Percentiles rank a stretch among this genome's conserved stretches.
phyloP scores from a whole-genome alignment of 2,797 vertebrate species.

The Pygocentrus nattereri region DNA sequence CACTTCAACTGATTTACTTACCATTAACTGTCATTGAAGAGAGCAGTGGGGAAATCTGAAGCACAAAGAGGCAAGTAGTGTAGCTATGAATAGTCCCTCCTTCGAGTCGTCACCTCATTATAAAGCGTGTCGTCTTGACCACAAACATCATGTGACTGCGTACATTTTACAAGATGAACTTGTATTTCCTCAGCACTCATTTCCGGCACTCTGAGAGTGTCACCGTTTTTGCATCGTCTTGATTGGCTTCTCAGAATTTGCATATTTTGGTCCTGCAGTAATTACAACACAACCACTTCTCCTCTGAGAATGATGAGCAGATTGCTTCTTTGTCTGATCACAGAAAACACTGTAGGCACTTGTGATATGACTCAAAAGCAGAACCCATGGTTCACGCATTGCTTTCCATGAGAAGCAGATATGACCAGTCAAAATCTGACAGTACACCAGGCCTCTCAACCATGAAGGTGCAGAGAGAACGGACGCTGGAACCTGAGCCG shows the following conservation, averaged over 20 bases:
- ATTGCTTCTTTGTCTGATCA: neutral
- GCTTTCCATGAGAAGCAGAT: neutral
- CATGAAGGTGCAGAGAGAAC: neutral
- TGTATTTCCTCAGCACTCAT: too few species aligned
- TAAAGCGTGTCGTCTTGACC: constrained; percentile 66
- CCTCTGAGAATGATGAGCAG: neutral
- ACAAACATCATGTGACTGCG: constrained; percentile 62
- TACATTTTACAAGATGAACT: neutral
- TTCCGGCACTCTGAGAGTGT: too few species aligned
- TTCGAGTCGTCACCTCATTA: constrained; percentile 59
- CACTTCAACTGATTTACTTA: constrained; percentile 62
- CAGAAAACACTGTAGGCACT: neutral
- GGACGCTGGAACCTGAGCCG: neutral
- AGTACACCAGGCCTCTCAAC: too few species aligned
- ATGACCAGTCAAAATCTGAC: neutral
- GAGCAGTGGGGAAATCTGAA: neutral
- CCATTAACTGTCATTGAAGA: constrained; percentile 33
- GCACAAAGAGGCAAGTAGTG: neutral
- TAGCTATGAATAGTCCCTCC: constrained; percentile 31
- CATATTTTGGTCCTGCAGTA: neutral
- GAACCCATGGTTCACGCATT: neutral
- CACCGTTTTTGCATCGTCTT: neutral
- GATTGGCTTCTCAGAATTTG: constrained; percentile 6
- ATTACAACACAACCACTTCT: neutral
- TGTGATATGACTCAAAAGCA: constrained; percentile 19